A percentile compares a stretch with the other conserved stretches of the same genome.
Conservation (phyloP, 2,797 vertebrate species). For the Amblyraja radiata region DNA sequence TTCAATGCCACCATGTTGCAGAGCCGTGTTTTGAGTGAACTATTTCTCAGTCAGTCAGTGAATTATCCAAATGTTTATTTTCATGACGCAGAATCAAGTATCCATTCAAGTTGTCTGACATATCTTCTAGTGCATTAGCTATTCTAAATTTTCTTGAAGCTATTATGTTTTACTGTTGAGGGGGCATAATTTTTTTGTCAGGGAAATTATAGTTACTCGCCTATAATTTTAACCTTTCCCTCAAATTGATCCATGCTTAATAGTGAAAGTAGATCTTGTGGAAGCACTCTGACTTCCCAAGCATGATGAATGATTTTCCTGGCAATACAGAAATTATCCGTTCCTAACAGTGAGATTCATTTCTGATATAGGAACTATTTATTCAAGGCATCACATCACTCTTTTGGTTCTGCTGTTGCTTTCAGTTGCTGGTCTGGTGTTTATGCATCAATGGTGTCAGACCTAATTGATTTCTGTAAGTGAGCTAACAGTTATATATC, state of each 20-base stretch:
- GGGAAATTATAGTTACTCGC: too few relatives aligned
- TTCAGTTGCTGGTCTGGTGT: background rate
- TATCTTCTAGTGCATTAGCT: background rate
- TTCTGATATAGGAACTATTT: background rate
- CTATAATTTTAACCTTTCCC: background rate
- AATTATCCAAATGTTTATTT: background rate
- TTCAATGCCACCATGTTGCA: too few relatives aligned
- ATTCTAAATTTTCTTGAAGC: background rate
- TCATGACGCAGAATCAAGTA: background rate
- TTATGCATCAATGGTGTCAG: background rate
- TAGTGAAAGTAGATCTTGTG: background rate
- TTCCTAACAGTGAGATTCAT: background rate
- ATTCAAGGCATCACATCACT: background rate
- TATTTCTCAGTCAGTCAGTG: background rate
- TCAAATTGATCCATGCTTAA: background rate
- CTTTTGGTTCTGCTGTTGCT: background rate
- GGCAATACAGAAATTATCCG: background rate
- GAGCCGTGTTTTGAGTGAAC: background rate
- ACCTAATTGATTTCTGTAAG: background rate
- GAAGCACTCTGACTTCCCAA: background rate
- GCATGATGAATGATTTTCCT: constrained; percentile 1
- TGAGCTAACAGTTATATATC: background rate
- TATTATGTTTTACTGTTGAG: background rate
- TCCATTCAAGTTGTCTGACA: background rate
- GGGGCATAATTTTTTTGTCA: background rate